Evolutionary conservation across 2,888 invertebrate species (phyloP), one percentile per base, ranked within the genome.

Genomic region (Nomada goodeniana): DNA sequence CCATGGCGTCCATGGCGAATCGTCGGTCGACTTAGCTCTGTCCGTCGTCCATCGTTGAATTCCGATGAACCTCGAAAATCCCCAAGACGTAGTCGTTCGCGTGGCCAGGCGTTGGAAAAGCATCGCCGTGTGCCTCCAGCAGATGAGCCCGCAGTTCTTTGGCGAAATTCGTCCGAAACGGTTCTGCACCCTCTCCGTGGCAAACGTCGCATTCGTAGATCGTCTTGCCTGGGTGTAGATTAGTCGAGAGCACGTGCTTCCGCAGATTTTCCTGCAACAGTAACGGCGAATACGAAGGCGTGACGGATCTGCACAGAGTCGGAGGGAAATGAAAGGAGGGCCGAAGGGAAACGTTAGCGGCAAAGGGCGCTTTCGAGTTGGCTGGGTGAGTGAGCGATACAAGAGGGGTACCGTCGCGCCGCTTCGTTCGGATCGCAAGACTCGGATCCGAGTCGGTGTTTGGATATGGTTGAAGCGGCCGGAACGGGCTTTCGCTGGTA

Each of bases 181-280:
- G 79, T 7, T 88, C 82, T 11, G 83, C 80, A 3, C 84, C 88
- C 55, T 81, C 84, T 1, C 82, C 85, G 1, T 86, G 88, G 92
- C 98, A 98, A 68, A 95, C 94, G 72, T 95, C 95, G 92, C 98
- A 98, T 79, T 96, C 96, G 94, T 98, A 98, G 59, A 98, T 95
- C 78, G 94, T 96, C 90, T 96, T 95, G 1, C 97, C 97, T 0
- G 95, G 95, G 94, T 98, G 98, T 70, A 96, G 96, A 74, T 95
- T 96, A 13, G 97, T 97, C 52, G 96, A 96, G 0, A 98, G 94
- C 2, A 98, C 96, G 94, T 98, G 98, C 91, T 98, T 98, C 5
- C 98, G 95, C 15, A 98, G 95, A 93, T 98, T 98, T 92, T 98
- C 98, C 96, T 97, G 93, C 26, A 81, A 83, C 53, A 57, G 26